phyloP scores from a whole-genome alignment of 2,113 vertebrate species.

The Planiliza haematocheilus region DNA sequence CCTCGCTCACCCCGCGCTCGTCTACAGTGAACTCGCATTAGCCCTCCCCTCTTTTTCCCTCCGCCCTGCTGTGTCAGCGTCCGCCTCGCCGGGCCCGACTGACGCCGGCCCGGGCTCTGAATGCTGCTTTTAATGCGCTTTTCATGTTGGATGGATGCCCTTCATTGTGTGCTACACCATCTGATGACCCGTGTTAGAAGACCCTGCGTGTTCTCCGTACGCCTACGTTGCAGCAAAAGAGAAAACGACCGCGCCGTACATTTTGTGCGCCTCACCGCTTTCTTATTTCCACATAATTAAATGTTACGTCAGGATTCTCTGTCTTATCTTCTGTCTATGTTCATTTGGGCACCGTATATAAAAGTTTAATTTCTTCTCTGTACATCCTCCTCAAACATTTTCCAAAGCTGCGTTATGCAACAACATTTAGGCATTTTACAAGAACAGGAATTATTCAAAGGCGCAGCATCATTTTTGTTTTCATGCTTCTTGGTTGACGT shows the following conservation, averaged over 20 bases:
- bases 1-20: background rate
- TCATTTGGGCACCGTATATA: too few relatives aligned
- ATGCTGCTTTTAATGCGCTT: slow-evolving; percentile 59
- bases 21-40: background rate
- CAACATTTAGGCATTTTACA: too few relatives aligned
- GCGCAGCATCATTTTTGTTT: too few relatives aligned
- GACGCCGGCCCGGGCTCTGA: slow-evolving; percentile 4
- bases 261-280: background rate
- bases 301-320: too few relatives aligned
- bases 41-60: background rate
- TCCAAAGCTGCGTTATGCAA: too few relatives aligned
- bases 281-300: too few relatives aligned
- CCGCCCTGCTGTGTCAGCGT: slow-evolving; percentile 33
- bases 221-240: too few relatives aligned
- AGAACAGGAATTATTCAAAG: too few relatives aligned
- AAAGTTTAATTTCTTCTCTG: too few relatives aligned
- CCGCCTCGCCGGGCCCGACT: slow-evolving; percentile 27
- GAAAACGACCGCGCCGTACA: background rate
- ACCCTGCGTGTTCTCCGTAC: background rate
- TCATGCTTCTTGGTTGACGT: too few relatives aligned
- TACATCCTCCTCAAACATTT: too few relatives aligned
- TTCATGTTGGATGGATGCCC: slow-evolving; percentile 40
- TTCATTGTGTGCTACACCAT: background rate
- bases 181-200: slow-evolving; percentile 19
- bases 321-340: too few relatives aligned